Percentiles rank a stretch among this genome's conserved stretches.
These are phyloP conservation scores for Pseudococcus jackbeardsleyi DNA, from an alignment of 2,888 invertebrate species.

Conservation along the genomic window DNA sequence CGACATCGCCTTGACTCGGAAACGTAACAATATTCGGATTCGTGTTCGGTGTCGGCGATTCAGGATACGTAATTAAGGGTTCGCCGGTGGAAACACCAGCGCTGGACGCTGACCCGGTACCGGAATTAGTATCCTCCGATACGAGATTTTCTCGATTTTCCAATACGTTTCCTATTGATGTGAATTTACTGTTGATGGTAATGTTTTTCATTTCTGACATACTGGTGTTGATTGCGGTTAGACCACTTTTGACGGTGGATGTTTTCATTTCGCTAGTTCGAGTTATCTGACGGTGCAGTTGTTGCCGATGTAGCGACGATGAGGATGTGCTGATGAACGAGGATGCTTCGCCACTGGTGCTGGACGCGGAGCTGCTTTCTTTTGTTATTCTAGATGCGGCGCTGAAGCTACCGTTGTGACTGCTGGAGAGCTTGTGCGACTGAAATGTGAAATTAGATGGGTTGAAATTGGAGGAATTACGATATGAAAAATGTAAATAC, in stretches of 20 bases:
- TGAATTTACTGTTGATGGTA: conserved; percentile 67
- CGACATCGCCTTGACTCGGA: conserved; percentile 19
- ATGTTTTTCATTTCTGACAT: conserved; percentile 89
- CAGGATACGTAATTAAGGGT: conserved; percentile 65
- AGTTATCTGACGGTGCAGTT: conserved; percentile 54
- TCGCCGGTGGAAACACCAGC: conserved; percentile 49
- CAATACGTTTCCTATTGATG: conserved; percentile 46
- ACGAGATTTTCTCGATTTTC: conserved; percentile 16
- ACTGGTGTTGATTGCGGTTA: conserved; percentile 83
- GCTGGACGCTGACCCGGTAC: neutral
- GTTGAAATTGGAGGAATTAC: neutral
- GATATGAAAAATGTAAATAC: neutral
- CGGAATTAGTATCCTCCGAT: neutral
- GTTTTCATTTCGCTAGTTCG: conserved; percentile 80
- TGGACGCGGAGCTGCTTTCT: conserved; percentile 23
- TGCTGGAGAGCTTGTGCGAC: conserved; percentile 7
- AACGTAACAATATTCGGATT: conserved; percentile 34
- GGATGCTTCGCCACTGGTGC: conserved; percentile 2
- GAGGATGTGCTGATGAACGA: conserved; percentile 4
- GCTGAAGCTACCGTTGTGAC: conserved; percentile 47
- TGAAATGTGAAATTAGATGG: neutral
- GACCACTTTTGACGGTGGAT: conserved; percentile 84
- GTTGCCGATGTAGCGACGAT: conserved; percentile 29
- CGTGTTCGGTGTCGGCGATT: conserved; percentile 62
- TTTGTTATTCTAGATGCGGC: conserved; percentile 38